These are phyloP conservation scores for Papilio helenus DNA, from an alignment of 1,140 invertebrate species.

Conservation along the genomic window DNA sequence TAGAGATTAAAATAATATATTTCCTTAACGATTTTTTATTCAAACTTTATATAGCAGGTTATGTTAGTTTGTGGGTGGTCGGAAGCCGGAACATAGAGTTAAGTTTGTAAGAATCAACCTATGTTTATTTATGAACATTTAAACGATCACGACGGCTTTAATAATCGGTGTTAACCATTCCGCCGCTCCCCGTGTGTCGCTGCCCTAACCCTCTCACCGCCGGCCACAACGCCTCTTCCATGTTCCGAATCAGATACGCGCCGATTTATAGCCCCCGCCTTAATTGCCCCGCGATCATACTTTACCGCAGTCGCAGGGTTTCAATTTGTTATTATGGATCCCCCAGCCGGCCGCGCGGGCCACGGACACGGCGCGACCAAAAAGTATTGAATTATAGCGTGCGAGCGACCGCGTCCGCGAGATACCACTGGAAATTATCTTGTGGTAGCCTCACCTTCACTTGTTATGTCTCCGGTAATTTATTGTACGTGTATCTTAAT, in stretches of 20 bases:
- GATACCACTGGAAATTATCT: not conserved
- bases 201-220: constrained; percentile 35
- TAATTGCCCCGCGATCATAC: constrained; percentile 68
- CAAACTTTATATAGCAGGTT: not conserved
- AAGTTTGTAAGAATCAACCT: not conserved
- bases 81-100: not conserved
- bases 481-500: not conserved
- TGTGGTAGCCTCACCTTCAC: constrained; percentile 10
- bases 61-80: not conserved
- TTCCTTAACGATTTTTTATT: not conserved
- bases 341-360: constrained; percentile 43
- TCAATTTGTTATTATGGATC: constrained; percentile 74
- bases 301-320: constrained; percentile 62
- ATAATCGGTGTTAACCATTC: not conserved
- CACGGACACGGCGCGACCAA: constrained; percentile 44
- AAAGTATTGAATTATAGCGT: constrained; percentile 26
- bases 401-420: not conserved
- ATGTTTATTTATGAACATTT: not conserved
- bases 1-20: not conserved
- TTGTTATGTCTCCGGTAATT: constrained; percentile 1
- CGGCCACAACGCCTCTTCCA: constrained; percentile 73
- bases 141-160: not conserved
- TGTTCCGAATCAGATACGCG: constrained; percentile 71
- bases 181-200: constrained; percentile 37
- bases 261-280: constrained; percentile 74